Conservation (phyloP, 2,113 vertebrate genomes). For the Fukomys damarensis region DNA sequence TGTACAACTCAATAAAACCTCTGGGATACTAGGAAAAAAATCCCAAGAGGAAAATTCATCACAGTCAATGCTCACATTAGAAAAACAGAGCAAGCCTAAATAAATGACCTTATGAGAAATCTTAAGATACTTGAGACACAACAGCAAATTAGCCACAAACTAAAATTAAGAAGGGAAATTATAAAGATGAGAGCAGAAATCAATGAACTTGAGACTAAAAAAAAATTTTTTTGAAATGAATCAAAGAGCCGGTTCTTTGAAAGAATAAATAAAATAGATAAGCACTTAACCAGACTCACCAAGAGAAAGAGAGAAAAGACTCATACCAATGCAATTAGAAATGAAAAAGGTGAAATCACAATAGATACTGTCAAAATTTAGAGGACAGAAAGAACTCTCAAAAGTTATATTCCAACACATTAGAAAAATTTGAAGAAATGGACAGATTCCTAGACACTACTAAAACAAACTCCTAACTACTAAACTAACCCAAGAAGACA, state of each 20-base stretch:
- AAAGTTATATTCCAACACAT: not conserved
- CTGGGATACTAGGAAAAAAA: not conserved
- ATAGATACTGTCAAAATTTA: not conserved
- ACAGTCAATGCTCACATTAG: not conserved
- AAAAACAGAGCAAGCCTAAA: not conserved
- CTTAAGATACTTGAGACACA: not conserved
- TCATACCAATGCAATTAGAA: not conserved
- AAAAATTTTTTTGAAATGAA: not conserved
- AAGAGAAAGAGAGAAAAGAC: not conserved
- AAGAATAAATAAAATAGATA: not conserved
- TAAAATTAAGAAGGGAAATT: not conserved
- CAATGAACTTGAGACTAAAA: not conserved
- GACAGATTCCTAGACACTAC: not conserved
- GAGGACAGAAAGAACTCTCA: not conserved
- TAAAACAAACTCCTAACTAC: not conserved
- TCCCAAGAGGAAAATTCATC: not conserved
- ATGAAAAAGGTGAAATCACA: not conserved
- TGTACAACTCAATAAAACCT: not conserved
- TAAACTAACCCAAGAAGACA: not conserved
- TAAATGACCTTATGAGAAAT: not conserved
- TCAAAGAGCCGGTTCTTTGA: not conserved
- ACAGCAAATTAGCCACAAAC: not conserved
- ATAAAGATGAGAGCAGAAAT: not conserved
- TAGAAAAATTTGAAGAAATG: not conserved
- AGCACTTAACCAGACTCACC: not conserved